Evolutionary conservation across 2,888 invertebrate species (phyloP).

Genomic region (Gari tellinella): DNA sequence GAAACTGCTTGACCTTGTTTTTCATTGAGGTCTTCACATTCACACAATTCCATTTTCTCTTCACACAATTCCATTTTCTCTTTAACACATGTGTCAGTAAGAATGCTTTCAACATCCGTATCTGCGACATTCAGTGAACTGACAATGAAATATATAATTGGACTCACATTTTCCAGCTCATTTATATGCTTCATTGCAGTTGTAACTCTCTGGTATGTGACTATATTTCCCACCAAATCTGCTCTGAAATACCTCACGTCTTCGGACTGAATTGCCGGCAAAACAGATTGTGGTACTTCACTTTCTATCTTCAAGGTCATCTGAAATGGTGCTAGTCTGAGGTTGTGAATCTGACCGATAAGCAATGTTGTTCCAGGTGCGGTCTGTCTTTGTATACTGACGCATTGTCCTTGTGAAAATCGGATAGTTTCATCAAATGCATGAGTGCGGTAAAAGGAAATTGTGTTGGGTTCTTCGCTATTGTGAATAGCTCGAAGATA

Average conservation of each 20-base stretch:
- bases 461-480: too few relatives aligned
- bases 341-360: slow-evolving; percentile 26
- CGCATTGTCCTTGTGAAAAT: neutral
- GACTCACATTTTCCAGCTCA: neutral
- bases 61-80: neutral
- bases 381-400: too few relatives aligned
- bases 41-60: too few relatives aligned
- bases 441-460: too few relatives aligned
- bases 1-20: slow-evolving; percentile 25
- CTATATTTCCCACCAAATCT: slow-evolving; percentile 43
- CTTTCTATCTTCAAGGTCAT: slow-evolving; percentile 37
- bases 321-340: slow-evolving; percentile 38
- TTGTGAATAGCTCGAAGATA: too few relatives aligned
- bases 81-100: neutral
- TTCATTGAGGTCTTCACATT: slow-evolving; percentile 8
- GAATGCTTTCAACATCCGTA: neutral
- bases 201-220: slow-evolving; percentile 31
- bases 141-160: too few relatives aligned
- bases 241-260: slow-evolving; percentile 30
- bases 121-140: too few relatives aligned
- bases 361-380: slow-evolving; percentile 5
- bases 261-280: neutral
- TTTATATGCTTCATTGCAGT: slow-evolving; percentile 14
- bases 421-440: too few relatives aligned
- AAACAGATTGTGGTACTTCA: slow-evolving; percentile 16